phyloP scores from a whole-genome alignment of 2,888 invertebrate species.

The Pedicia rivosa region DNA sequence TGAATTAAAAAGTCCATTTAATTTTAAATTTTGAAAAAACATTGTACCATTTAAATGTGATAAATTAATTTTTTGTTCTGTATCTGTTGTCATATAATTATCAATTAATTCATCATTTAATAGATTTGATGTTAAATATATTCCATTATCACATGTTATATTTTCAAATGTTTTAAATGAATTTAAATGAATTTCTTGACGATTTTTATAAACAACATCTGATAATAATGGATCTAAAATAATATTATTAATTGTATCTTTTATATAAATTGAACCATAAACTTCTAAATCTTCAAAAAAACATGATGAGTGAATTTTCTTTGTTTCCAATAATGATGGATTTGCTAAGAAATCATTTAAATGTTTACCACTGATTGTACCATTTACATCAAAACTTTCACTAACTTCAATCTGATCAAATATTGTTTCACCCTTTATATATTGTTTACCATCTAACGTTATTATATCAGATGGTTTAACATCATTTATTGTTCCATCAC shows the following conservation, averaged over 20 bases:
- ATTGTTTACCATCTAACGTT: constrained; percentile 30
- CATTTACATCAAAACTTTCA: constrained; percentile 34
- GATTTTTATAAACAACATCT: constrained; percentile 33
- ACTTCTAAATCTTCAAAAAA: constrained; percentile 34
- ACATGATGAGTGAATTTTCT: constrained; percentile 27
- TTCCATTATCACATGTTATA: constrained; percentile 25
- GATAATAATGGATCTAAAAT: constrained; percentile 26
- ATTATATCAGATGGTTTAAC: constrained; percentile 32
- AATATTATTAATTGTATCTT: constrained; percentile 27
- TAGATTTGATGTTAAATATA: constrained; percentile 26
- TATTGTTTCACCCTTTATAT: constrained; percentile 28
- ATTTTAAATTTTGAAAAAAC: constrained; percentile 30
- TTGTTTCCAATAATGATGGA: constrained; percentile 31
- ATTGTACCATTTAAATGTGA: constrained; percentile 28
- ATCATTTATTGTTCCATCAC: constrained; percentile 30
- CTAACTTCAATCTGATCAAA: constrained; percentile 37
- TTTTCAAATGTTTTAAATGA: constrained; percentile 33
- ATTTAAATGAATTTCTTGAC: constrained; percentile 19
- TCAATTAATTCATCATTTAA: constrained; percentile 31
- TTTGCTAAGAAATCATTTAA: constrained; percentile 30
- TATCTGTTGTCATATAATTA: constrained; percentile 33
- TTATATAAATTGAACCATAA: constrained; percentile 32
- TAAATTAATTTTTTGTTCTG: constrained; percentile 31
- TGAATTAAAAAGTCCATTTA: constrained; percentile 29
- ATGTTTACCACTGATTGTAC: constrained; percentile 30